These are phyloP conservation scores for Xestia rhomboidea DNA, from an alignment of 2,888 invertebrate genomes.

Conservation along the genomic window DNA sequence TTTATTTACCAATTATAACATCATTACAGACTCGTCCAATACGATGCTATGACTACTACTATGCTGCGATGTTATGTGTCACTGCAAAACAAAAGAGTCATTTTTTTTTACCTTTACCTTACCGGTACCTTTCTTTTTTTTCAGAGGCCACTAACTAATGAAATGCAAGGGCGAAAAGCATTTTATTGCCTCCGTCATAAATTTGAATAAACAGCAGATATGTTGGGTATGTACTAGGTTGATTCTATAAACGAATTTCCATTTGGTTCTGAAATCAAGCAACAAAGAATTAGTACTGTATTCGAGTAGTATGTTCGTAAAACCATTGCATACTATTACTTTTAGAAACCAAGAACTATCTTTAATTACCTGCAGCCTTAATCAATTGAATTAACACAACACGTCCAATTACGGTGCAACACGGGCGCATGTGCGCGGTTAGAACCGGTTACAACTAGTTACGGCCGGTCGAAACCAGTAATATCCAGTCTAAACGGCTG, in stretches of 20 bases:
- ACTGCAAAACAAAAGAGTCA: not conserved
- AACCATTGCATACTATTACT: conserved; percentile 2
- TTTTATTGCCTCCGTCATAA: too few species aligned
- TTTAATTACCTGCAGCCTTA: conserved; percentile 37
- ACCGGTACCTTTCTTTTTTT: too few species aligned
- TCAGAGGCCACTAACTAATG: too few species aligned
- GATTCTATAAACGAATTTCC: not conserved
- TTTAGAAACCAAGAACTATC: not conserved
- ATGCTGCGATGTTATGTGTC: too few species aligned
- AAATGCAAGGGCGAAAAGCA: too few species aligned
- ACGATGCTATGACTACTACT: too few species aligned
- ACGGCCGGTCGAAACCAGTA: conserved; percentile 67
- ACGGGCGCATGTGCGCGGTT: conserved; percentile 59
- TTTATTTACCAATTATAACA: too few species aligned
- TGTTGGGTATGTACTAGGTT: too few species aligned
- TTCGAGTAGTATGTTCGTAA: too few species aligned
- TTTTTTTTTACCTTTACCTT: too few species aligned
- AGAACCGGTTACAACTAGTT: conserved; percentile 54
- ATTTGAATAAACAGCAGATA: too few species aligned
- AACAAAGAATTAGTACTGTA: not conserved
- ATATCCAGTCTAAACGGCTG: conserved; percentile 67
- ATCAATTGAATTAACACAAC: conserved; percentile 61
- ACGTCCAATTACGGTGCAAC: conserved; percentile 61
- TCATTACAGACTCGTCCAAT: too few species aligned
- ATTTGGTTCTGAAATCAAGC: not conserved